Evolutionary conservation across 1,140 invertebrate genomes (phyloP), one percentile per base, ranked within the genome.

Genomic region (Heliconius hewitsoni): DNA sequence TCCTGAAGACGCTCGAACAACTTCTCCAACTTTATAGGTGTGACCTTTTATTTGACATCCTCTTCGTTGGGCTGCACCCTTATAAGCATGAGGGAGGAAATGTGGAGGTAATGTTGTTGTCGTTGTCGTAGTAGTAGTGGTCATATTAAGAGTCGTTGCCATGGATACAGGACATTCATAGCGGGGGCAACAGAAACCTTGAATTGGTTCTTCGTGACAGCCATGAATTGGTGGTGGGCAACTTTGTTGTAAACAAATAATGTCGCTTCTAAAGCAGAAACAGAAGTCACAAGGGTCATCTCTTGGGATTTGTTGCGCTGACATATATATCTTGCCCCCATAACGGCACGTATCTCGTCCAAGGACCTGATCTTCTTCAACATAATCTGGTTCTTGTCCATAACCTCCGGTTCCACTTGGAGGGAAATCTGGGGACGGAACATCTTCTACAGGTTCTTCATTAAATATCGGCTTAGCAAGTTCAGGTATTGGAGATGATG

Each of bases 211-310:
- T 91, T 98, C 97, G 89, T 97, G 97, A 88, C 98, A 99, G 46
- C 97, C 97, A 60, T 97, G 96, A 83, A 98, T 98, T 71, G 98
- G 98, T 42, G 98, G 98, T 74, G 98, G 98, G 94, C 98, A 99
- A 87, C 98, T 98, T 91, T 99, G 98, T 94, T 99, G 98, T 66
- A 99, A 94, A 86, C 98, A 99, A 83, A 99, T 99, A 82, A 99
- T 98, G 89, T 99, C 98, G 89, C 98, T 98, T 93, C 98, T 96
- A 95, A 99, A 99, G 95, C 98, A 99, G 96, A 99, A 99, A 94
- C 98, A 99, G 95, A 99, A 99, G 89, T 99, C 98, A 90, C 98
- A 99, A 42, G 98, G 98, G 95, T 99, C 98, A 80, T 98, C 97
- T 84, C 98, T 95, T 30, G 98, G 98, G 82, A 99, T 98, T 95